Conservation (phyloP, 2,888 invertebrate species). For the Argyresthia goedartella region DNA sequence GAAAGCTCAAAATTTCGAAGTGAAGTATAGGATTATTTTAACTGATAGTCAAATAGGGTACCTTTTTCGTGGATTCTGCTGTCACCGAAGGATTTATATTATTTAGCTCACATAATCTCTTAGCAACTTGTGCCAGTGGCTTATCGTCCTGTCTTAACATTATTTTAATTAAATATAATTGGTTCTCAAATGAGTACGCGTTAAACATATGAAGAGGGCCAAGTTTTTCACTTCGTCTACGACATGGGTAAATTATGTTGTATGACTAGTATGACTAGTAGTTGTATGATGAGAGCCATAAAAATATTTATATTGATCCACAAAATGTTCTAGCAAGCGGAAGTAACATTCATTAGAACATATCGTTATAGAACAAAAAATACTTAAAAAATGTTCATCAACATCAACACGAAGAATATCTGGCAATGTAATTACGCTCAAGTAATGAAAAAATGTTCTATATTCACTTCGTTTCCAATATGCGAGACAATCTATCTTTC, state of each 20-base stretch:
- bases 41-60: too few species aligned
- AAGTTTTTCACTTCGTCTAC: constrained; percentile 7
- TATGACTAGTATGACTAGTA: too few species aligned
- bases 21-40: too few species aligned
- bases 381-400: constrained; percentile 15
- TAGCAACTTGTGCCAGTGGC: too few species aligned
- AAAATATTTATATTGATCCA: constrained; percentile 6
- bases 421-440: constrained; percentile 13
- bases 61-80: too few species aligned
- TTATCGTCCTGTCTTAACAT: too few species aligned
- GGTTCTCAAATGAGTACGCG: too few species aligned
- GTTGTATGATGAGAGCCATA: constrained; percentile 12
- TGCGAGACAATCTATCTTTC: constrained; percentile 11
- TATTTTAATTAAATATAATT: too few species aligned
- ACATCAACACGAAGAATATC: constrained; percentile 10
- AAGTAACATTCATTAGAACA: constrained; percentile 12
- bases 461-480: constrained; percentile 18
- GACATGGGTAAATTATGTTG: constrained; percentile 9
- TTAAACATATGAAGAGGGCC: background rate
- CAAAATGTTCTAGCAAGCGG: constrained; percentile 11
- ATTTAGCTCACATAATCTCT: too few species aligned
- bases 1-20: too few species aligned
- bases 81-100: too few species aligned
- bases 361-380: constrained; percentile 17
- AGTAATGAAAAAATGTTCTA: constrained; percentile 14